Percentiles rank a stretch among this genome's conserved stretches.
Evolutionary conservation across 2,888 invertebrate species (phyloP).

Genomic region (Gibbula magus): DNA sequence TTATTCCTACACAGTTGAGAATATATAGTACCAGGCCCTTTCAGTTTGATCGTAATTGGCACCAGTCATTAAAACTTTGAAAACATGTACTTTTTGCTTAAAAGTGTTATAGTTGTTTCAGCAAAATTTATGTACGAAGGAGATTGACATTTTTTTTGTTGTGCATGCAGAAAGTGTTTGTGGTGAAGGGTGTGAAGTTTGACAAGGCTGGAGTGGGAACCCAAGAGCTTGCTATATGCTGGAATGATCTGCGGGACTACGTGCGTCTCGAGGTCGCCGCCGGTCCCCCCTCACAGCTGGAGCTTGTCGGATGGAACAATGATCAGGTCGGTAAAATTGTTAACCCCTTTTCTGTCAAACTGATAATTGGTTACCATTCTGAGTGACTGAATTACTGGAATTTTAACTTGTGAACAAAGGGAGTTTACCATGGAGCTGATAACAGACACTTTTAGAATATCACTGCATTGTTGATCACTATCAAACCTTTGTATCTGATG

Average conservation of each 20-base stretch:
- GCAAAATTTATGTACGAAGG: background rate
- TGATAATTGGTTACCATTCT: background rate
- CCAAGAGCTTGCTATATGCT: constrained; percentile 63
- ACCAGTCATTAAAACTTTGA: too few relatives aligned
- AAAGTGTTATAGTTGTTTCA: too few relatives aligned
- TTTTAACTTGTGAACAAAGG: background rate
- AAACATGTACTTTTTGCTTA: too few relatives aligned
- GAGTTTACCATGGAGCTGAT: background rate
- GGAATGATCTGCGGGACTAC: constrained; percentile 64
- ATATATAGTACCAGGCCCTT: too few relatives aligned
- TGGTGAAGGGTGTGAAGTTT: constrained; percentile 61
- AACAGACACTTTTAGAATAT: too few relatives aligned
- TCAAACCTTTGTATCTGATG: constrained; percentile 6
- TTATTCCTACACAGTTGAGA: too few relatives aligned
- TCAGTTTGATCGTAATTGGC: too few relatives aligned
- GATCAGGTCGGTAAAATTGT: constrained; percentile 53
- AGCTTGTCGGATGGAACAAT: constrained; percentile 61
- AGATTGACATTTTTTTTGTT: background rate
- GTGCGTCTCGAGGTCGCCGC: constrained; percentile 66
- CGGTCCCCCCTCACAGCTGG: constrained; percentile 67
- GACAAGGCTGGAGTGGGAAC: constrained; percentile 61
- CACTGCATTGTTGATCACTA: too few relatives aligned
- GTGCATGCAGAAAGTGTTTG: constrained; percentile 42
- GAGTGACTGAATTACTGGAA: background rate
- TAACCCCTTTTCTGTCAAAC: background rate